Evolutionary conservation across 1,140 invertebrate genomes (phyloP), one percentile per base, ranked within the genome.

Genomic region (Drosophila oshimai): DNA sequence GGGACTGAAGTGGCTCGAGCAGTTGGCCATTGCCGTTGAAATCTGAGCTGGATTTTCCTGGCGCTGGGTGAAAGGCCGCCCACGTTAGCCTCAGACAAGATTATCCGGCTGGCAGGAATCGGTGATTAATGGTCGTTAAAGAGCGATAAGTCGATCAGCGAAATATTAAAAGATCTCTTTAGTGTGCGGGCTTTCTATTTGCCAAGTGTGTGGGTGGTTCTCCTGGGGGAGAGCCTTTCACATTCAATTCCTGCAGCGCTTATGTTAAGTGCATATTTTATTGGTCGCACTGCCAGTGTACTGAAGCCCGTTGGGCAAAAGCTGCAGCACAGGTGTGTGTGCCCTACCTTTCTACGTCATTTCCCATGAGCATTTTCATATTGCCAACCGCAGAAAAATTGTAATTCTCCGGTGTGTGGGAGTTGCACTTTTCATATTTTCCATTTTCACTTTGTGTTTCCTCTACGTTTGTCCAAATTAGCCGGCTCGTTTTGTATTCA

Each of bases 381-480:
- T 61, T 55, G 62, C 31, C 29, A 58, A 26, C 28, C 60, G 47
- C 57, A 53, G 39, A 47, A 55, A 62, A 47, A 47, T 71, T 74
- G 33, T 33, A 60, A 22, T 72, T 62, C 70, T 57, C 54, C 49
- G 60, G 31, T 67, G 42, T 64, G 57, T 74, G 76, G 71, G 67
- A 69, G 67, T 45, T 33, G 34, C 51, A 70, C 37, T 61, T 47
- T 53, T 33, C 51, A 20, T 37, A 37, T 57, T 17, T 26, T 13
- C 18, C 31, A 15, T 28, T 54, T 64, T 28, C n/a, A 33, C 15
- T 24, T n/a, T 26, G 20, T 24, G 10, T 31, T 33, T 22, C 28
- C 50, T 58, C 17, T 36, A 71, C 61, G 71, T 33, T 71, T 39
- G 45, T 29, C 51, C 39, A 84, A 84, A 84, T 86, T 79, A 86